Conservation (phyloP, 2,888 invertebrate genomes). For the Tetranychus piercei region DNA sequence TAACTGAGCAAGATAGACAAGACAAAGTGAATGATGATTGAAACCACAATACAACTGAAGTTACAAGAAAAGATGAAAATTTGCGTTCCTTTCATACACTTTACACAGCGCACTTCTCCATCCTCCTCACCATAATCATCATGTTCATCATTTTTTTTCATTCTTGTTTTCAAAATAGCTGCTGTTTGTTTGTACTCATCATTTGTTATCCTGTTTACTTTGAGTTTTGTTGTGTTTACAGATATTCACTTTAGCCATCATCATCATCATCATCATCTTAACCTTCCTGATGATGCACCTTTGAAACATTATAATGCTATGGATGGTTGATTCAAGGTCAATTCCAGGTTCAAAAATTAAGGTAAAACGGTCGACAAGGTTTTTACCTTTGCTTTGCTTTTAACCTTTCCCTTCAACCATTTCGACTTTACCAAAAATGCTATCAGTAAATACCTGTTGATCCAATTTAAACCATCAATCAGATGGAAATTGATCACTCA, state of each 20-base stretch:
- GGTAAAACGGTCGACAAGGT: not conserved
- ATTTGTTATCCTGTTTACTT: not conserved
- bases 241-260: not conserved
- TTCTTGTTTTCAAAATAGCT: not conserved
- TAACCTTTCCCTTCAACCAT: not conserved
- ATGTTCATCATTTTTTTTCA: not conserved
- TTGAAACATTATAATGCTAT: not conserved
- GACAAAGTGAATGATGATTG: not conserved
- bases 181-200: not conserved
- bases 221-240: not conserved
- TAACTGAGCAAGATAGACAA: not conserved
- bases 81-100: not conserved
- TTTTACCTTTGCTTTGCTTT: not conserved
- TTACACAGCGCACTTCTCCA: not conserved
- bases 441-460: not conserved
- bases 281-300: not conserved
- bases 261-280: not conserved
- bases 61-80: not conserved
- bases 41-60: not conserved
- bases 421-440: not conserved
- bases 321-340: constrained; percentile 1
- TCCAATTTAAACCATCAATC: not conserved
- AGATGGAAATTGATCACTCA: not conserved
- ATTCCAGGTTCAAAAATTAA: not conserved
- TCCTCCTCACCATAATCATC: not conserved